Conservation (phyloP, 2,113 vertebrate species). For the Pangasianodon hypophthalmus region DNA sequence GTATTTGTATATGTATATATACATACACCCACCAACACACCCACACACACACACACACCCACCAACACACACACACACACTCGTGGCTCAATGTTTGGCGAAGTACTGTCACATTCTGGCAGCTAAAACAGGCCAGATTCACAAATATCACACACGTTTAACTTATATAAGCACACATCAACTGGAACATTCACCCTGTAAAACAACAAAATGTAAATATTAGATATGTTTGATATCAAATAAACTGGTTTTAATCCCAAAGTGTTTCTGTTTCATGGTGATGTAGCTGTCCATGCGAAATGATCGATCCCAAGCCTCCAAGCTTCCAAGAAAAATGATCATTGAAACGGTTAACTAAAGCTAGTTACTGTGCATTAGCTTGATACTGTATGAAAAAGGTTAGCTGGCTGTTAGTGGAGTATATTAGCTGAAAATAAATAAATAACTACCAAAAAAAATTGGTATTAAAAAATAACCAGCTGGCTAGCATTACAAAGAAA, state of each 20-base stretch:
- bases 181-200: conserved; percentile 62
- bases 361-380: neutral
- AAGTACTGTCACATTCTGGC: conserved; percentile 64
- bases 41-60: conserved; percentile 61
- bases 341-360: neutral
- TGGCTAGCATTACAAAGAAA: neutral
- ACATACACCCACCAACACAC: conserved; percentile 13
- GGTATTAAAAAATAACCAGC: neutral
- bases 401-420: neutral
- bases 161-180: conserved; percentile 68
- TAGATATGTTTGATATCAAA: conserved; percentile 70
- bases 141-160: conserved; percentile 65
- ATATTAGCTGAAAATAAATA: neutral
- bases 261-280: conserved; percentile 20
- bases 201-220: conserved; percentile 74
- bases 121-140: conserved; percentile 70
- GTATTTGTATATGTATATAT: conserved; percentile 64
- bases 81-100: conserved; percentile 56
- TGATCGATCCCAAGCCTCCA: neutral
- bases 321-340: neutral
- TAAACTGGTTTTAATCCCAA: conserved; percentile 74
- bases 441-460: neutral
- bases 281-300: neutral
- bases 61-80: conserved; percentile 56
- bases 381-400: neutral